Conservation (phyloP, 2,113 vertebrate species). For the Pelecanus crispus region DNA sequence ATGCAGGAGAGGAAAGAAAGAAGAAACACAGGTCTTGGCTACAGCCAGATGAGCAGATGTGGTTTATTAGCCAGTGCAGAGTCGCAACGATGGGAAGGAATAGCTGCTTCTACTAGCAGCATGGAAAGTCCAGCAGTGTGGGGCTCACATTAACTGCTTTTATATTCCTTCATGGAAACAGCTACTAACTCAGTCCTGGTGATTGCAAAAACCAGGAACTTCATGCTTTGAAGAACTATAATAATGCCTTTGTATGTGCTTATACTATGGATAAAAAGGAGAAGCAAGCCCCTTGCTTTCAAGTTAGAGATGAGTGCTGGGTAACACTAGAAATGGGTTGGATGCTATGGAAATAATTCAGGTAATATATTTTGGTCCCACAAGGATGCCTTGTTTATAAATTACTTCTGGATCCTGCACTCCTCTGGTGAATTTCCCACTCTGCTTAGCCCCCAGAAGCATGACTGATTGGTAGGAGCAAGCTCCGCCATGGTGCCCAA, state of each 20-base stretch:
- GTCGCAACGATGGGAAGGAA: accelerated
- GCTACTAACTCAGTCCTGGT: background rate
- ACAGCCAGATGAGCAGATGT: background rate
- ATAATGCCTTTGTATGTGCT: background rate
- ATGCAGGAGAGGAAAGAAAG: background rate
- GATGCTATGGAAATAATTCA: background rate
- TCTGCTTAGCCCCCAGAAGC: background rate
- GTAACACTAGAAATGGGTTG: background rate
- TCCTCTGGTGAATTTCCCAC: background rate
- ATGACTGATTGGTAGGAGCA: background rate
- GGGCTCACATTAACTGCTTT: background rate
- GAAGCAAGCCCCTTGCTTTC: background rate
- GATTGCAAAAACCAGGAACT: background rate
- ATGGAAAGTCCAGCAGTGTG: background rate
- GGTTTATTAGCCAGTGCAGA: background rate
- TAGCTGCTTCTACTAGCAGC: background rate
- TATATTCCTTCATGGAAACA: background rate
- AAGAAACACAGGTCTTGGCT: background rate
- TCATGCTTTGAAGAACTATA: background rate
- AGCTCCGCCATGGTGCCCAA: background rate
- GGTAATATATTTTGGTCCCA: background rate
- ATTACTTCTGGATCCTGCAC: background rate
- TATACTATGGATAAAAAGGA: background rate
- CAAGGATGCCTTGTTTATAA: background rate
- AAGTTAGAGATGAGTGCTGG: background rate